Base-by-base conservation (phyloP, 1,140 invertebrate genomes). In the Hesperophylax magnus region DNA sequence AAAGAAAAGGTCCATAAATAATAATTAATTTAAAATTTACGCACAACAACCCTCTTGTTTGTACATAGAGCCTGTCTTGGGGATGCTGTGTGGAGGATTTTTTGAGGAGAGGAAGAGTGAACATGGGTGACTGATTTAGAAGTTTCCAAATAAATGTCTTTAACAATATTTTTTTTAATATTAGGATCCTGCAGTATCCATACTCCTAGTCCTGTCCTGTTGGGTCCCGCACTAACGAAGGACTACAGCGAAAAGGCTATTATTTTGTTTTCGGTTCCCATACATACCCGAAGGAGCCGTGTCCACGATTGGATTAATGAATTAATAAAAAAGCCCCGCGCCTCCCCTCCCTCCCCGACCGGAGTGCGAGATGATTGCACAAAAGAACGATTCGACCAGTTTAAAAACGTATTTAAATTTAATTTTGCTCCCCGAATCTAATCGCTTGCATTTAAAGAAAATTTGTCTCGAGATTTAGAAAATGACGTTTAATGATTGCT, bases 261-360 rank as follows among this genome's bases (percentile, higher is more conserved):
- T 60, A 75, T 75, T 58, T 56, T 15, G 72, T 75, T 24, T 75
- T 75, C 17, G 24, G 52, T 75, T 75, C 53, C 72, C 72, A 75
- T 31, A 75, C 52, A 24, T 53, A n/a, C 34, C 6, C n/a, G 18
- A 3, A 31, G 22, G n/a, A 18, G 67, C 39, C 63, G 17, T n/a
- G 27, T 34, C 27, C 63, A 17, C 63, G 22, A 22, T 34, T 3
- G 61, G 61, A 65, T 65, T 65, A 31, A 65, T 65, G 24, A 31
- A 31, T 17, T 17, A 65, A 58, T 58, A 58, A 31, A 31, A 27
- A 47, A 47, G 39, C 27, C 3, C 63, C 34, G 15, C 67, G 20
- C n/a, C 39, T 47, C 20, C 3, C 63, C 34, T 4, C 67, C 20
- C n/a, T 20, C 20, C 20, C 67, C 3, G 1, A 8, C 8, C 8